phyloP scores from a whole-genome alignment of 2,797 vertebrate genomes.

The Enteromius treurensis region DNA sequence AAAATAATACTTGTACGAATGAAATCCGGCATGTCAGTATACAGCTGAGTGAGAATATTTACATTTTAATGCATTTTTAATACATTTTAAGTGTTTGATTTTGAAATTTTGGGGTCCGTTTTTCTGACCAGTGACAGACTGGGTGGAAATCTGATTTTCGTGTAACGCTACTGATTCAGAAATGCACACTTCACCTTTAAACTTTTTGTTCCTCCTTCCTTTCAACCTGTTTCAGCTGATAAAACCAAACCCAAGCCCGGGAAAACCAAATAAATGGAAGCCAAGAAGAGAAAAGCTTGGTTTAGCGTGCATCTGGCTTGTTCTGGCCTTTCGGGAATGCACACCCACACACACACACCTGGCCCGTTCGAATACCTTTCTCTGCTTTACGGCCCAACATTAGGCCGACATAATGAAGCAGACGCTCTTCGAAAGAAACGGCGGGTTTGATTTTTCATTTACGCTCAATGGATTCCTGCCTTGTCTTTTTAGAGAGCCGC shows the following conservation, averaged over 20 bases:
- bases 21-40: background rate
- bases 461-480: conserved; percentile 57
- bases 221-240: conserved; percentile 83
- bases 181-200: background rate
- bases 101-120: no score
- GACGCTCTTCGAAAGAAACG: conserved; percentile 49
- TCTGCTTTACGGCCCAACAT: conserved; percentile 40
- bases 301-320: conserved; percentile 28
- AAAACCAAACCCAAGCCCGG: background rate
- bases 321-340: conserved; percentile 11
- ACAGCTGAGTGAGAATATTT: background rate
- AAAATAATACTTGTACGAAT: background rate
- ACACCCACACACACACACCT: conserved; percentile 24
- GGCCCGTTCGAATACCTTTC: conserved; percentile 21
- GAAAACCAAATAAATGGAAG: conserved; percentile 20
- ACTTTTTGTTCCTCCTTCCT: conserved; percentile 85
- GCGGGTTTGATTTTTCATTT: conserved; percentile 57
- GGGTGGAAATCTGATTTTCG: background rate
- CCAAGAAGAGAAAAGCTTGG: conserved; percentile 23
- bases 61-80: background rate
- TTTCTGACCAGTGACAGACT: background rate
- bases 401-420: conserved; percentile 53
- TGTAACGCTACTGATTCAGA: background rate
- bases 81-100: background rate
- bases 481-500: conserved; percentile 49